These are phyloP conservation scores for Galeruca laticollis DNA, from an alignment of 2,888 invertebrate species.

Conservation along the genomic window DNA sequence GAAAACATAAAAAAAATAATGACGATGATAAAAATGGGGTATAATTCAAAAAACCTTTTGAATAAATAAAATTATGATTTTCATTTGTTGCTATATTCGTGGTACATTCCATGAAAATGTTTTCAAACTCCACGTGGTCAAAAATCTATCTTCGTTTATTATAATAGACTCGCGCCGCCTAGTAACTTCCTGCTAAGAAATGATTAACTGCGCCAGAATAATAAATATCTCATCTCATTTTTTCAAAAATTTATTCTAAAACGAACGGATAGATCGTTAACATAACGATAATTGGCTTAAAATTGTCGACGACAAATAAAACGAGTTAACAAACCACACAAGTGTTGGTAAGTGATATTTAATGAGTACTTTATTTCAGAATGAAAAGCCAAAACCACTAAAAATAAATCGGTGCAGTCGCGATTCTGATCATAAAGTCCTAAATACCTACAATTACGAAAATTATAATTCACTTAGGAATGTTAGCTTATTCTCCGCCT, in stretches of 20 bases:
- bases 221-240: conserved; percentile 5
- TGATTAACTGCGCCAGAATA: conserved; percentile 11
- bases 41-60: too few species aligned
- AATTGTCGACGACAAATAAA: conserved; percentile 35
- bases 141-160: too few species aligned
- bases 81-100: too few species aligned
- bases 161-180: background rate
- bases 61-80: too few species aligned
- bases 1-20: too few species aligned
- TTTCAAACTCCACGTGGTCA: too few species aligned
- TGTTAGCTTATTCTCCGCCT: conserved; percentile 4
- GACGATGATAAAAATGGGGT: too few species aligned
- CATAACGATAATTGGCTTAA: conserved; percentile 32
- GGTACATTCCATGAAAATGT: too few species aligned
- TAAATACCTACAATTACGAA: conserved; percentile 35
- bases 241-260: conserved; percentile 10
- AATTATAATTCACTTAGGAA: conserved; percentile 36
- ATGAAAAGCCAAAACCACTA: conserved; percentile 30
- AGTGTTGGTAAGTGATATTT: conserved; percentile 38
- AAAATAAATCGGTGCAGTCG: conserved; percentile 27
- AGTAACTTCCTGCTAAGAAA: conserved; percentile 10
- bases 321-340: conserved; percentile 32
- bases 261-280: conserved; percentile 11
- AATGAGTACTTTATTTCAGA: conserved; percentile 36
- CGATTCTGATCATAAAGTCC: conserved; percentile 25